These are phyloP conservation scores for Neostethus bicornis DNA, from an alignment of 2,797 vertebrate species.

Conservation along the genomic window DNA sequence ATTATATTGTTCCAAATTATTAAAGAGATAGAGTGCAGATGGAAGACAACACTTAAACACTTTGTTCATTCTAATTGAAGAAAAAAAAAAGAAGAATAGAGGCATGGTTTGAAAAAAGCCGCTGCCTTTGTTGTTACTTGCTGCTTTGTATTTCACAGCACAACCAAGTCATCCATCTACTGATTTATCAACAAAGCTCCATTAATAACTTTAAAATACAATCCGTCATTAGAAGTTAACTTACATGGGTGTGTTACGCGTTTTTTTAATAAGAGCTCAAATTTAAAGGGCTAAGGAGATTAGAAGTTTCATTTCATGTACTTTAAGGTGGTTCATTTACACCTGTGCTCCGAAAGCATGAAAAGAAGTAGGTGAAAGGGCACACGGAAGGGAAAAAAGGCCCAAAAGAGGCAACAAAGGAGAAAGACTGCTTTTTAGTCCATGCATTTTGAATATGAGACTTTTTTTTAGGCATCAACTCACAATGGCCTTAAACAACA, in stretches of 20 bases:
- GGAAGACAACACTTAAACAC: not conserved
- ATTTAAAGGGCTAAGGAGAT: constrained; percentile 24
- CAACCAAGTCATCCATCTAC: constrained; percentile 15
- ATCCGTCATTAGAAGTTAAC: constrained; percentile 18
- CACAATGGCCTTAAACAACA: not conserved
- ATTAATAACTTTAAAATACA: constrained; percentile 22
- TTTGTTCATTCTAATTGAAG: not conserved
- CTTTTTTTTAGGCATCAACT: constrained; percentile 16
- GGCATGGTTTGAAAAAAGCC: constrained; percentile 6
- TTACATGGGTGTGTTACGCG: constrained; percentile 16
- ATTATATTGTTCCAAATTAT: constrained; percentile 43
- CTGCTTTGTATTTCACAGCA: constrained; percentile 12
- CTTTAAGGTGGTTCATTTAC: constrained; percentile 38
- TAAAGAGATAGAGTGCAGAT: constrained; percentile 7
- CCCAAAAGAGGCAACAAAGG: not conserved
- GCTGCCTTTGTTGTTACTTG: constrained; percentile 4
- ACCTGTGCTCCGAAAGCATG: constrained; percentile 43
- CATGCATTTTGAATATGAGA: constrained; percentile 19
- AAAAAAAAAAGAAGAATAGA: constrained; percentile 12
- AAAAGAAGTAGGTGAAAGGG: constrained; percentile 58
- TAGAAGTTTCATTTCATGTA: constrained; percentile 40
- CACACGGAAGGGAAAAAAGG: constrained; percentile 6
- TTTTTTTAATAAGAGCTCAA: constrained; percentile 32
- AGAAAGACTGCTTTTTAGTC: constrained; percentile 42
- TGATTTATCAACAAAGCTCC: constrained; percentile 18